Base-by-base conservation (phyloP, 2,113 vertebrate genomes). In the Odobenus rosmarus region DNA sequence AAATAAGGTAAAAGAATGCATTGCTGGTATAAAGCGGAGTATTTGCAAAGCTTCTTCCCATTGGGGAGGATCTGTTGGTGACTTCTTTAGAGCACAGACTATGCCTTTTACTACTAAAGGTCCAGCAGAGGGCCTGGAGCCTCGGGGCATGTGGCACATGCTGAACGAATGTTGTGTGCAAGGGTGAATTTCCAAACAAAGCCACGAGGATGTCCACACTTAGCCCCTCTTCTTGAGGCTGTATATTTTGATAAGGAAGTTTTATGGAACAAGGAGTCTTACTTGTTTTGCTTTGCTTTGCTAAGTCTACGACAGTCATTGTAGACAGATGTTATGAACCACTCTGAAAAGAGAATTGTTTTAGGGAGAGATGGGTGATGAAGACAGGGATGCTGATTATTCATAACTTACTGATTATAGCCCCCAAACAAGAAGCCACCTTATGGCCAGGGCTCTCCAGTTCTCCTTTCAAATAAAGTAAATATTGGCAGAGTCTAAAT, bases 251-350 rank as follows among this genome's bases (percentile, higher is more conserved):
- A 85, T 64, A 31, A 42, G 36, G 39, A 79, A 42, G 71, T 64
- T 84, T 90, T 39, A 39, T 24, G 26, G 86, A 72, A 31, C 16
- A 71, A 51, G 51, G 18, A 4, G 5, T 80, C 92, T 83, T 67
- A 10, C 51, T 79, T 96, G 42, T 12, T 94, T 85, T 74, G 46
- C 23, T 95, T 95, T 51, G 59, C 21, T 59, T 93, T 97, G 33
- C 5, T 77, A 88, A 77, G 55, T 69, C 39, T 26, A 14, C 26
- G 71, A 28, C 28, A 72, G 42, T 57, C 11, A 31, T 11, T 92
- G 33, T n/a, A 64, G 69, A 80, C 15, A 93, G 49, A 88, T 42
- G 31, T 46, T 76, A 4, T 69, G 51, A 62, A 16, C 23, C 49
- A 89, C 53, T 88, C 28, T 80, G 33, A 61, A 33, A 97, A 94